Conservation (phyloP, 1,140 invertebrate species). For the Vanessa tameamea region DNA sequence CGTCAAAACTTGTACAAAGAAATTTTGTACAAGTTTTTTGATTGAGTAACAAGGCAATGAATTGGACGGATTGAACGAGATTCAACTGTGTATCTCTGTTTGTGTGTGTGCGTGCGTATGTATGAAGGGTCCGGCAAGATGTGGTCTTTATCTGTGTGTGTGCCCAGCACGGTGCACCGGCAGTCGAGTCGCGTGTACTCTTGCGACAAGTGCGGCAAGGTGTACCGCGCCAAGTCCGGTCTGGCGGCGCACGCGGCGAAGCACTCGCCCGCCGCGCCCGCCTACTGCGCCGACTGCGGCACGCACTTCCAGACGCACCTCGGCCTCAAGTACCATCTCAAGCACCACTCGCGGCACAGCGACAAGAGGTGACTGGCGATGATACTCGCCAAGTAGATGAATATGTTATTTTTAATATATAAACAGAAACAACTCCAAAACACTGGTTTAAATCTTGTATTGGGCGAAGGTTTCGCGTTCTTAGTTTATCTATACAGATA, state of each 20-base stretch:
- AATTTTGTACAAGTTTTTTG: no score
- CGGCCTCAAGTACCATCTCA: conserved; percentile 51
- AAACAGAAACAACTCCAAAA: no score
- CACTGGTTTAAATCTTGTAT: no score
- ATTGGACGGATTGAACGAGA: no score
- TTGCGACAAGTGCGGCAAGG: conserved; percentile 50
- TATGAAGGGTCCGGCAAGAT: background rate
- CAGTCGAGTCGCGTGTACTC: conserved; percentile 45
- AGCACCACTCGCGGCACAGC: conserved; percentile 10
- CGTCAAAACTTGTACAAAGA: no score
- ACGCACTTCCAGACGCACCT: conserved; percentile 44
- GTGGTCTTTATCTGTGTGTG: background rate
- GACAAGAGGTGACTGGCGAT: background rate
- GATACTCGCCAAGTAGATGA: no score
- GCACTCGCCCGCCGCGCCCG: conserved; percentile 32
- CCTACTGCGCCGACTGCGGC: conserved; percentile 52
- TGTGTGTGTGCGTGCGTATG: no score
- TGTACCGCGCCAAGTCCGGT: conserved; percentile 50
- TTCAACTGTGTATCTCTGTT: no score
- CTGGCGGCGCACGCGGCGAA: conserved; percentile 42
- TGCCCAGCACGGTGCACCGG: conserved; percentile 54
- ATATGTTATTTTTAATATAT: no score
- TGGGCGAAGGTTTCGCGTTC: no score
- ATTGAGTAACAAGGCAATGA: no score
- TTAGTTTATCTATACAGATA: no score